Evolutionary conservation across 2,888 invertebrate species (phyloP), one percentile per base, ranked within the genome.

Genomic region (Dasysyrphus tricinctus): DNA sequence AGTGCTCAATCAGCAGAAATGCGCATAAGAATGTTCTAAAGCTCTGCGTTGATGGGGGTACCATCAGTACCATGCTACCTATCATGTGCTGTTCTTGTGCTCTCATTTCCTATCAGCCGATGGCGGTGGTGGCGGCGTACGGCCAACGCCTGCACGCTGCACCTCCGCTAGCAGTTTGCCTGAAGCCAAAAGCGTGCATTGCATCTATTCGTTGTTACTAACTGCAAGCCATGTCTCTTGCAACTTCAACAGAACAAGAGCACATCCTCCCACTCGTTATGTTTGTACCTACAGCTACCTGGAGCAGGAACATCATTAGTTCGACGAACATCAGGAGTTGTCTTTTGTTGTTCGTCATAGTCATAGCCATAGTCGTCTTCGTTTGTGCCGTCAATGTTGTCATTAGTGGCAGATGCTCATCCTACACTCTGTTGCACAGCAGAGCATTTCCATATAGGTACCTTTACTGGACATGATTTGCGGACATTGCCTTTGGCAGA

Each of bases 341-440:
- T 80, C 83, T 80, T 83, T 87, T 80, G 76, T 87, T 87, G 87
- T 87, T 87, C 79, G 63, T 80, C 83, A 83, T 83, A 65, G 78
- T 70, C 49, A 42, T 63, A 37, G 51, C 29, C 32, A 14, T 47
- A 47, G 24, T 24, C 24, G 24, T 24, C 24, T 65, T 56, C 44
- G 65, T 78, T 74, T 63, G 39, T 42, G 54, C 42, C 72, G 54
- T 77, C 80, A 77, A 75, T 77, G 83, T 78, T 87, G 80, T 87
- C 87, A 87, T 87, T 87, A 87, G 76, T 80, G 87, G 76, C 82
- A 76, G 80, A 79, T 72, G 83, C 75, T 72, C 75, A 39, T 49
- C 72, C 83, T 59, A 75, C 85, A 73, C 80, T 56, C 65, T 29
- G 32, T 32, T 16, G 6, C 16, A 32, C 16, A 56, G 11, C 61